Conservation (phyloP, 1,140 invertebrate species). For the Papilio helenus region DNA sequence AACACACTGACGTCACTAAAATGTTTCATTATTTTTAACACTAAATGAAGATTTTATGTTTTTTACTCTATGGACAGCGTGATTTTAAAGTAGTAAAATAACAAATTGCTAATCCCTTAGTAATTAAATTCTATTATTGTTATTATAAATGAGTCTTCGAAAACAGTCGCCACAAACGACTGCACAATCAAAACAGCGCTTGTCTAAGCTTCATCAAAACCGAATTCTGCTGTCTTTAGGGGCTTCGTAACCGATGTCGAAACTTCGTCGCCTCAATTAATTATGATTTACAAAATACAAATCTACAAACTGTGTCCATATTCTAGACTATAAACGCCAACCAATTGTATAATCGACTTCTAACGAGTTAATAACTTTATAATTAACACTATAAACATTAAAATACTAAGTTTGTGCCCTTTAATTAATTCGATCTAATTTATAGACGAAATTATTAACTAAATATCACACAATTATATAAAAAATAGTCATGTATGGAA, state of each 20-base stretch:
- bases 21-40: slow-evolving; percentile 5
- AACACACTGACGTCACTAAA: slow-evolving; percentile 1
- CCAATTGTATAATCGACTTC: slow-evolving; percentile 20
- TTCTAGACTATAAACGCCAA: slow-evolving; percentile 18
- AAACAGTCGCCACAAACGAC: slow-evolving; percentile 47
- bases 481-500: too few relatives aligned
- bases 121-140: not conserved
- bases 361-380: not conserved
- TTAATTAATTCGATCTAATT: not conserved
- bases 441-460: not conserved
- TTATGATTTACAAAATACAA: slow-evolving; percentile 45
- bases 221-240: slow-evolving; percentile 53
- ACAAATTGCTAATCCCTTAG: not conserved
- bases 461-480: too few relatives aligned
- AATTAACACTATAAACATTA: not conserved
- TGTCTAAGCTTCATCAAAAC: slow-evolving; percentile 57
- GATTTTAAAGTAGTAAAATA: not conserved
- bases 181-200: slow-evolving; percentile 44
- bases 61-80: not conserved
- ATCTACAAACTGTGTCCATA: not conserved
- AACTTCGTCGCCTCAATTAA: slow-evolving; percentile 62
- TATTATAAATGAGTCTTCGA: slow-evolving; percentile 40
- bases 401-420: not conserved
- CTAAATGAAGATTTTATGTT: slow-evolving; percentile 2
- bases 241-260: slow-evolving; percentile 30